Base-by-base conservation (phyloP, 1,140 invertebrate genomes). In the Drosophila yakuba region DNA sequence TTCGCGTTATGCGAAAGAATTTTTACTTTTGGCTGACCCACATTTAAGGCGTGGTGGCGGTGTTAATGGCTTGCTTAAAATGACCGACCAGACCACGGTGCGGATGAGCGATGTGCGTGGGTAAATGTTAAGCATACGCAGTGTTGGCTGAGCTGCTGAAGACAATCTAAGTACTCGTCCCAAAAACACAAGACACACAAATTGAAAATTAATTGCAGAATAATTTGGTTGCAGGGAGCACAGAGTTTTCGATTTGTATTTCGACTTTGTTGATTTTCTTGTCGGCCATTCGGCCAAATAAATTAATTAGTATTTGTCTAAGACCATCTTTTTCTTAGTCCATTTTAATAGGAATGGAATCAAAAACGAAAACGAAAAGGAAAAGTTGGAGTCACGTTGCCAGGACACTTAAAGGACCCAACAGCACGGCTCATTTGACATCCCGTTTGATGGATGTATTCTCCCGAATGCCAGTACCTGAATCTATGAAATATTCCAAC, bases 151-250 rank as follows among this genome's bases (percentile, higher is more conserved):
- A 20, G 20, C n/a, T 32, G 10, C 35, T 32, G 20, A 28, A 55
- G 45, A 3, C n/a, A 73, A 56, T 39, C 56, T 44, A 61, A 41
- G 58, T 48, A 12, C 51, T 45, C 39, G 73, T 78, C 38, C 51
- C 67, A 41, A 52, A 57, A 63, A 23, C 38, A 57, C 48, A 52
- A 36, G 68, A 55, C 57, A 64, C 66, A 81, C 51, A 78, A 88
- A 86, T 88, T 86, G 83, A 59, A 88, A 82, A 86, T 82, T 88
- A 86, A 86, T 86, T 88, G 78, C 64, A 58, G 43, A 74, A 71
- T 78, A 78, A 78, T 69, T 51, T 66, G 2, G 32, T 10, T 10
- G 28, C 44, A 28, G 8, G 23, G 43, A 36, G 45, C 10, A 17
- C 38, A n/a, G 36, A 44, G 38, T 17, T 76, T 45, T 60, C 43